phyloP scores from a whole-genome alignment of 2,888 invertebrate species.

The Atrina japonica region DNA sequence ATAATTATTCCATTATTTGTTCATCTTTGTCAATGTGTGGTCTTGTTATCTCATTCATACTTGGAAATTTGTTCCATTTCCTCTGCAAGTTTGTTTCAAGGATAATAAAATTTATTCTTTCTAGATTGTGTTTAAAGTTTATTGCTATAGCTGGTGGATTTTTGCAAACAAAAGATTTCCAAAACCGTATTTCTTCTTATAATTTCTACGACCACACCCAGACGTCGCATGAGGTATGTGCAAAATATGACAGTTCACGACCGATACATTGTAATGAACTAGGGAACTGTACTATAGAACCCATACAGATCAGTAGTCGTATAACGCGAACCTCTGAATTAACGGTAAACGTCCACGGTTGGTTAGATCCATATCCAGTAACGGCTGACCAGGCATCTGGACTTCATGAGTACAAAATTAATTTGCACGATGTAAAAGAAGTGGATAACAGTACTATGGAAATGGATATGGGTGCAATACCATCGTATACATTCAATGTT shows the following conservation, averaged over 20 bases:
- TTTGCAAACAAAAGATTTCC: constrained; percentile 21
- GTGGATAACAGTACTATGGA: background rate
- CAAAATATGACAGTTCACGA: constrained; percentile 35
- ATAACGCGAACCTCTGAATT: constrained; percentile 34
- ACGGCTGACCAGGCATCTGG: constrained; percentile 42
- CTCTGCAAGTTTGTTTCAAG: background rate
- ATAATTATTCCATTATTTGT: too few species aligned
- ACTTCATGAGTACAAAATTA: constrained; percentile 43
- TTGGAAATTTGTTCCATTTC: too few species aligned
- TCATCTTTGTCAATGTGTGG: too few species aligned
- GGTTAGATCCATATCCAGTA: constrained; percentile 50
- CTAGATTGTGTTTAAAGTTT: constrained; percentile 44
- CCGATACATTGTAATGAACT: constrained; percentile 41
- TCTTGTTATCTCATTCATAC: too few species aligned
- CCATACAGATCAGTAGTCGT: constrained; percentile 32
- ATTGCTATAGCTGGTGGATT: constrained; percentile 45
- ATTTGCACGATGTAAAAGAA: constrained; percentile 31
- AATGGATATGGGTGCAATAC: constrained; percentile 12
- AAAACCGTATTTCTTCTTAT: background rate
- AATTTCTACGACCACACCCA: constrained; percentile 22
- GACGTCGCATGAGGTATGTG: constrained; percentile 32
- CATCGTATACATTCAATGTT: background rate
- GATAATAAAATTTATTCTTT: constrained; percentile 6
- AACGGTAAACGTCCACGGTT: constrained; percentile 44
- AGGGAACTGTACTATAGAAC: constrained; percentile 22